Evolutionary conservation across 2,113 vertebrate species (phyloP).

Genomic region (Chlorodrepanis virens): DNA sequence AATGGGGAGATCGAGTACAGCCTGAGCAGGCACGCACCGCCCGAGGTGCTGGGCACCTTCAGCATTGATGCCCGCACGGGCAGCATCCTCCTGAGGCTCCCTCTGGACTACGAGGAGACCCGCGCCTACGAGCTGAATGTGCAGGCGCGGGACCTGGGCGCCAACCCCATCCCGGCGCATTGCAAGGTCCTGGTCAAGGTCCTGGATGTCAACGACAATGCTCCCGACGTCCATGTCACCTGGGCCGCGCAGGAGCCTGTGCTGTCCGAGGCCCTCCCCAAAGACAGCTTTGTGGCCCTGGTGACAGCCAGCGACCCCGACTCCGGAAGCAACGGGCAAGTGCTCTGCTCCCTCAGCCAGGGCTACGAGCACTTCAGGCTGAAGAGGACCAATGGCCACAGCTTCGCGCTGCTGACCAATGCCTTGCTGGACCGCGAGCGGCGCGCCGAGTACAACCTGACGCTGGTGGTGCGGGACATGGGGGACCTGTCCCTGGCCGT

Average conservation of each 20-base stretch:
- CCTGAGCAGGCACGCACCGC: conserved; percentile 80
- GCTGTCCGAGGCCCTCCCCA: conserved; percentile 80
- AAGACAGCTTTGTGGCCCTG: conserved; percentile 86
- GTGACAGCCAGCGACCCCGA: conserved; percentile 86
- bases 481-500: conserved; percentile 77
- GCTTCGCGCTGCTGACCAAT: conserved; percentile 86
- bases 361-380: conserved; percentile 82
- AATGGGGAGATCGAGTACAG: conserved; percentile 91
- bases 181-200: conserved; percentile 88
- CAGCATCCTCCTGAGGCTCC: conserved; percentile 73
- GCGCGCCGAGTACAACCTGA: conserved; percentile 81
- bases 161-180: conserved; percentile 86
- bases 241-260: conserved; percentile 76
- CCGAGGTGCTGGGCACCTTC: conserved; percentile 81
- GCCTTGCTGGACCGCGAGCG: conserved; percentile 84
- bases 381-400: conserved; percentile 80
- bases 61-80: conserved; percentile 78
- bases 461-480: conserved; percentile 78
- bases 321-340: conserved; percentile 82
- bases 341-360: conserved; percentile 76
- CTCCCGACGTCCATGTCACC: conserved; percentile 81
- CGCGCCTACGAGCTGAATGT: conserved; percentile 81
- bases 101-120: conserved; percentile 84
- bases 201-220: conserved; percentile 86
- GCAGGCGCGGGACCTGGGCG: conserved; percentile 86